Evolutionary conservation across 2,888 invertebrate genomes (phyloP), one percentile per base, ranked within the genome.

Genomic region (Tenthredo scrophulariae): DNA sequence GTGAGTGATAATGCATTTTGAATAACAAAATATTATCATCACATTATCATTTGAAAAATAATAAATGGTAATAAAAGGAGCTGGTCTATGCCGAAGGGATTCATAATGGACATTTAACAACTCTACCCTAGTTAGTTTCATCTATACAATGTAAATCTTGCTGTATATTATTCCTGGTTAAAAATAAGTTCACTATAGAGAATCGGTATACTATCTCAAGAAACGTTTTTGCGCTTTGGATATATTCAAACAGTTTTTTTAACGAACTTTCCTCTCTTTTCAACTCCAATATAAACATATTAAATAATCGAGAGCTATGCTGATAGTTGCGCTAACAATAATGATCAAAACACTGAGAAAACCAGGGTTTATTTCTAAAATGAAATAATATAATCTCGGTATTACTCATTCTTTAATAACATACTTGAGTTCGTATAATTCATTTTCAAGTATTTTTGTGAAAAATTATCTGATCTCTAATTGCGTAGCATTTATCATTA

Each of bases 1-100:
- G 92, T 92, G 90, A 90, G 92, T 89, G 72, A 86, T 13, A 54
- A 54, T 54, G 29, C 26, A 54, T 26, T 29, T 33, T 26, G 50
- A n/a, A 77, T 46, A 75, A 75, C 3, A 75, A 75, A 75, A 75
- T n/a, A 33, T 29, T 7, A 9, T 9, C 77, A 54, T n/a, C 54
- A 54, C n/a, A 54, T 54, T 13, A 62, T 26, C 26, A 9, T 18
- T 67, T 5, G 13, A 67, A 18, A 18, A 33, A 67, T 18, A 13
- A 33, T 15, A 18, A 15, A 26, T 33, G 0, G 13, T 9, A 26
- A 65, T 58, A 26, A 26, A 62, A 26, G 4, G 2, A 26, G 10
- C 4, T 13, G 13, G 26, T 62, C 22, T 75, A n/a, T n/a, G n/a
- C 75, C 15, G 0, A 10, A 75, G 7, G 1, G 7, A 75, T 46